A percentile compares a stretch with the other conserved stretches of the same genome.
Conservation (phyloP, 2,888 invertebrate species). For the Drosophila borealis region DNA sequence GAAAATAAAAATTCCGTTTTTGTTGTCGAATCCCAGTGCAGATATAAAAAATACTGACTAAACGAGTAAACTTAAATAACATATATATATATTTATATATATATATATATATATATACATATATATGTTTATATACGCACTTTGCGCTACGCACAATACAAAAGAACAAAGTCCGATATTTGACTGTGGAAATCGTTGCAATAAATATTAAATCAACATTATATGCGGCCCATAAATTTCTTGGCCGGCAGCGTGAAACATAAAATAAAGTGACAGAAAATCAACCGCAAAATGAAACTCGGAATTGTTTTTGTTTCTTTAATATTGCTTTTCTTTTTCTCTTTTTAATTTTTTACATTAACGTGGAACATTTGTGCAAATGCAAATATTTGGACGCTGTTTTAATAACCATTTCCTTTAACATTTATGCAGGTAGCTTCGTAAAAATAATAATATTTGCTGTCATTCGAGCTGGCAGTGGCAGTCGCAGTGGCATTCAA, state of each 20-base stretch:
- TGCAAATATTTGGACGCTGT: neutral
- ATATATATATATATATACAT: neutral
- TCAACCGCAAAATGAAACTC: constrained; percentile 42
- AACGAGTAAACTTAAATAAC: constrained; percentile 63
- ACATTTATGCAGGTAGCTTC: constrained; percentile 11
- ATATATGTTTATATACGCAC: constrained; percentile 8
- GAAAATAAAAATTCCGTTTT: constrained; percentile 45
- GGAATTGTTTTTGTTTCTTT: constrained; percentile 20
- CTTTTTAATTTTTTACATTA: constrained; percentile 39
- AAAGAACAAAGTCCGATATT: constrained; percentile 37
- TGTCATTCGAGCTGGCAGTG: neutral
- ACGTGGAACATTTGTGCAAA: constrained; percentile 5
- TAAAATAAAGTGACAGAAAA: constrained; percentile 48
- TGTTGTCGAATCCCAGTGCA: constrained; percentile 19
- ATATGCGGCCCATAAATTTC: constrained; percentile 67
- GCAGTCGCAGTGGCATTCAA: neutral
- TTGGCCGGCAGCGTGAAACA: constrained; percentile 13
- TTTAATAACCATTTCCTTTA: constrained; percentile 27
- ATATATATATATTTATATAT: constrained; percentile 18
- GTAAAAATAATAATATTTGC: constrained; percentile 14
- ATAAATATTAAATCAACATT: constrained; percentile 76
- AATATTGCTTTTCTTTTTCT: constrained; percentile 17
- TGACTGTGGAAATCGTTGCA: constrained; percentile 45
- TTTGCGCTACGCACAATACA: constrained; percentile 39
- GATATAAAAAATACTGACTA: constrained; percentile 48